phyloP scores from a whole-genome alignment of 2,888 invertebrate genomes.

The Dysmachus trigonus region DNA sequence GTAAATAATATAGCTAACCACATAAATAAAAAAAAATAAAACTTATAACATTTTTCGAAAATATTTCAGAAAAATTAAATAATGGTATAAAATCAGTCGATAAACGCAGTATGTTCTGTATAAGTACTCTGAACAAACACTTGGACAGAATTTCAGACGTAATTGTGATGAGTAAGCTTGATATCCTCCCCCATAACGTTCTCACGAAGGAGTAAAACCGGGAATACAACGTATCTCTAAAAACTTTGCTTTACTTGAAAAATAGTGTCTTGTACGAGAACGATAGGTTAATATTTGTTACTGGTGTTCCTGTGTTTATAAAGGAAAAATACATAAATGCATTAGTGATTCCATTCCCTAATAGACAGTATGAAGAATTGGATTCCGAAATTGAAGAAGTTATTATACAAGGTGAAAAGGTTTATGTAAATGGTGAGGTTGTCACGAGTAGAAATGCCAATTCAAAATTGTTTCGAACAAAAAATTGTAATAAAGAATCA shows the following conservation, averaged over 20 bases:
- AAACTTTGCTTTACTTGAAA: not conserved
- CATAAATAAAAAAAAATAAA: no score
- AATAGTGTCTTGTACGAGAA: not conserved
- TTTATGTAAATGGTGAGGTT: not conserved
- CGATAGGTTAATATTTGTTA: not conserved
- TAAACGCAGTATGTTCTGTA: not conserved
- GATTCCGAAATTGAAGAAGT: not conserved
- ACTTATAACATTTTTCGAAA: not conserved
- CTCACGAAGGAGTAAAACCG: no score
- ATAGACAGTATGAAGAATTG: not conserved
- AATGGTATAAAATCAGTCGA: not conserved
- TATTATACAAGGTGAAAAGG: not conserved
- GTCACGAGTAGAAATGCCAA: not conserved
- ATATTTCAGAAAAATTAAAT: not conserved
- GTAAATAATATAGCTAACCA: no score
- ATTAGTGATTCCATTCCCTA: conserved; percentile 8
- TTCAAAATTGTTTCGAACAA: no score
- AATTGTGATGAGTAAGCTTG: not conserved
- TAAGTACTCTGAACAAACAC: not conserved
- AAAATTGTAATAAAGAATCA: not conserved
- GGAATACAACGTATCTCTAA: not conserved
- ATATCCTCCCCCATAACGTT: not conserved
- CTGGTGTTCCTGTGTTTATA: not conserved
- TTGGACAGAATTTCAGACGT: not conserved
- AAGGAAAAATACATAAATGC: conserved; percentile 10